Evolutionary conservation across 2,888 invertebrate genomes (phyloP).

Genomic region (Tryphoninae sp.): DNA sequence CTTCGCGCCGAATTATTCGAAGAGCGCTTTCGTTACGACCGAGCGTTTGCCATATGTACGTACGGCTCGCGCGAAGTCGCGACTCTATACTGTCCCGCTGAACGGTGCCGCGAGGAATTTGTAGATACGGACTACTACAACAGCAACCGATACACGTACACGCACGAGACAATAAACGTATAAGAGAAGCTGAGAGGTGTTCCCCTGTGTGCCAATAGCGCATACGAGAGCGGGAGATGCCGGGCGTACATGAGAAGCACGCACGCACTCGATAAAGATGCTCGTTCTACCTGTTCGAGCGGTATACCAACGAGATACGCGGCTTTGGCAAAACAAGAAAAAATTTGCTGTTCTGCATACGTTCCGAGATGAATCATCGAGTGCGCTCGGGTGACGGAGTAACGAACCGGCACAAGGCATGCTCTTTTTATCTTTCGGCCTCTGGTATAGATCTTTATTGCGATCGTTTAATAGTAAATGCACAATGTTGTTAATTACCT

Average conservation of each 20-base stretch:
- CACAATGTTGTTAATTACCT: not conserved
- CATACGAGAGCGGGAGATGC: slow-evolving; percentile 15
- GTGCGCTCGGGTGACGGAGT: not conserved
- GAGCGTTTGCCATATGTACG: slow-evolving; percentile 33
- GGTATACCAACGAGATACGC: not conserved
- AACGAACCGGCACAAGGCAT: not conserved
- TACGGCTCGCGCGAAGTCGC: slow-evolving; percentile 51
- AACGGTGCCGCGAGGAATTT: slow-evolving; percentile 56
- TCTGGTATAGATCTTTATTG: too few species aligned
- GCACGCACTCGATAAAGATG: slow-evolving; percentile 39
- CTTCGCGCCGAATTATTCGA: slow-evolving; percentile 35
- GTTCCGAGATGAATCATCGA: not conserved
- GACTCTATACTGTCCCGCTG: slow-evolving; percentile 52
- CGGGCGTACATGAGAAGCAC: slow-evolving; percentile 25
- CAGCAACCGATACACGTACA: not conserved
- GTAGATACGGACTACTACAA: slow-evolving; percentile 39
- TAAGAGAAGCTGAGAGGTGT: slow-evolving; percentile 35
- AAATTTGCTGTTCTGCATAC: not conserved
- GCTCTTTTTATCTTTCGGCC: not conserved
- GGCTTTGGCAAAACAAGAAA: not conserved
- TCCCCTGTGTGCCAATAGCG: slow-evolving; percentile 18
- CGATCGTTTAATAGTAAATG: too few species aligned
- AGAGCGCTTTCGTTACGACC: not conserved
- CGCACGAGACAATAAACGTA: not conserved
- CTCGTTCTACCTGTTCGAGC: not conserved